Base-by-base conservation (phyloP, 2,113 vertebrate species). In the Heterochromis multidens region DNA sequence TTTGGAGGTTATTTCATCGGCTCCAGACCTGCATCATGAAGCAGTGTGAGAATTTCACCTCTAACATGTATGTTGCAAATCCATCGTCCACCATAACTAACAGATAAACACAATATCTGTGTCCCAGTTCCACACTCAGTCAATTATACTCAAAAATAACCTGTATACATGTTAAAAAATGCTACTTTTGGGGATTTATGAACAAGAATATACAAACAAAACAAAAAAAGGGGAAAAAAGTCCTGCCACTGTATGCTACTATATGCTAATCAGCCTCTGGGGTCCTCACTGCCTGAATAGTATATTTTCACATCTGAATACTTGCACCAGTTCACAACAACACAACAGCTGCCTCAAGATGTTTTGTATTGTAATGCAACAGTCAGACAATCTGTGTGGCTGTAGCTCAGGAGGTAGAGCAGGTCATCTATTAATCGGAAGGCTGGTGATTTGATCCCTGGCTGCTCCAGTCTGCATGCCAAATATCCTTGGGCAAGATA, bases 21-120 rank as follows among this genome's bases (percentile, higher is more conserved):
- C 77, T 81, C 52, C 80, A 54, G 27, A 80, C 76, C 70, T 86
- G 83, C 52, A 17, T 54, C 13, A 16, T 27, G 79, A 83, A 62
- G 72, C 80, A 72, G 58, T 16, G 35, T 0, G 31, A 74, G 70
- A 27, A 67, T 52, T 84, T 77, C 37, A 27, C 80, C 21, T 82
- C 76, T 63, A 82, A 82, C 85, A 33, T 78, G 76, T 80, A 46
- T 67, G 43, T 43, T 37, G 33, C 40, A 70, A 59, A 85, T 70
- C 52, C 74, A 87, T 85, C 74, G 12, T 70, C 43, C 49, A 74
- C 17, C 82, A 33, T 52, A 62, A 60, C 67, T 85, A 87, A 88
- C 82, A 77, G 19, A 6, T 59, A 27, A 59, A 58, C 29, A 49
- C 31, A 1, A 37, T 3, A 25, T 74, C 65, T 74, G 83, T 81